These are phyloP conservation scores for Cheiracanthium punctorium DNA, from an alignment of 2,888 invertebrate genomes.

Conservation along the genomic window DNA sequence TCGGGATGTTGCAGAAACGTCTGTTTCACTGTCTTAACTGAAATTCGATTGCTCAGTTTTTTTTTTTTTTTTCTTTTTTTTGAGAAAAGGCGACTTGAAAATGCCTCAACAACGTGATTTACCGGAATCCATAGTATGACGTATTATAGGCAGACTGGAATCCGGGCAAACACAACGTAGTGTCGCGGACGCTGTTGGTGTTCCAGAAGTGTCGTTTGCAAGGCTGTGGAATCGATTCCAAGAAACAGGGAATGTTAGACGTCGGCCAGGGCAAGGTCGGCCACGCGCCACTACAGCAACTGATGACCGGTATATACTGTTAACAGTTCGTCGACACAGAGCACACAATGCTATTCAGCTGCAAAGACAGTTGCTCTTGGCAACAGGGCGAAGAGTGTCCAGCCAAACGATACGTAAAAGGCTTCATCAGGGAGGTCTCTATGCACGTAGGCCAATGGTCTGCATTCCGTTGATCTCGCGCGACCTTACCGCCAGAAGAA, in stretches of 20 bases:
- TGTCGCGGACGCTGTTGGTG: no score
- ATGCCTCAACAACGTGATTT: no score
- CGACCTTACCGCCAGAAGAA: no score
- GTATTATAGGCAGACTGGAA: no score
- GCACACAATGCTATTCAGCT: slow-evolving; percentile 10
- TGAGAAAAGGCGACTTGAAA: no score
- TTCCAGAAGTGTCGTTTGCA: no score
- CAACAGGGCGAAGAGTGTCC: slow-evolving; percentile 9
- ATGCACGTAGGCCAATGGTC: neutral
- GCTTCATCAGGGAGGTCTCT: slow-evolving; percentile 17
- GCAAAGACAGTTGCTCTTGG: slow-evolving; percentile 15
- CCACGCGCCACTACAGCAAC: slow-evolving; percentile 4
- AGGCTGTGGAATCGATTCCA: slow-evolving; percentile 28
- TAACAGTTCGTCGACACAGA: slow-evolving; percentile 11
- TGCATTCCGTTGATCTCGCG: neutral
- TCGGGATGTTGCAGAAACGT: no score
- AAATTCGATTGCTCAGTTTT: no score
- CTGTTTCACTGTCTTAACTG: no score
- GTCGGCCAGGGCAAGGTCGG: slow-evolving; percentile 17
- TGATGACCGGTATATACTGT: slow-evolving; percentile 8
- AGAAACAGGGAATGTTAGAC: slow-evolving; percentile 23
- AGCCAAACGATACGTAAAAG: slow-evolving; percentile 12
- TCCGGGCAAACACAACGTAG: no score
- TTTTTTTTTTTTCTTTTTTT: no score
- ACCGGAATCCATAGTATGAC: no score